Conservation (phyloP, 2,113 vertebrate genomes). For the Crotophaga sulcirostris region DNA sequence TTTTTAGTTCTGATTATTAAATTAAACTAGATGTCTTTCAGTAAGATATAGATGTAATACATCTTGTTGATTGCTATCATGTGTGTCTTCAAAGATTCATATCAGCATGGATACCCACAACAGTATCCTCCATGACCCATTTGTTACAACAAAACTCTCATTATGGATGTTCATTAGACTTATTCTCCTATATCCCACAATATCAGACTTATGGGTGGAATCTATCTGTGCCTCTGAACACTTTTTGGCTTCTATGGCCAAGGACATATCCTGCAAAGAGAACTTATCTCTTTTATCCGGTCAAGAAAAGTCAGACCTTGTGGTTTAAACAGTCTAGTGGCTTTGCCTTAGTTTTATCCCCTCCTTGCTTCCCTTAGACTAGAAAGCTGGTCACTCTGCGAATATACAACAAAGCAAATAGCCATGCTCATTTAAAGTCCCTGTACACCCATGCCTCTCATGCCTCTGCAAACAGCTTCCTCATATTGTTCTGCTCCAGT, state of each 20-base stretch:
- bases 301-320: background rate
- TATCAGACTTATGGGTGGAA: background rate
- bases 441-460: background rate
- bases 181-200: background rate
- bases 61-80: background rate
- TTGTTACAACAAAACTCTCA: background rate
- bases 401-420: background rate
- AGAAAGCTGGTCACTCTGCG: background rate
- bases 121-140: background rate
- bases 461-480: background rate
- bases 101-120: background rate
- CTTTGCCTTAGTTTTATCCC: background rate
- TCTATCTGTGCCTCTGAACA: background rate
- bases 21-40: background rate
- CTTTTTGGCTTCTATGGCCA: background rate
- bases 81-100: background rate
- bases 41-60: background rate
- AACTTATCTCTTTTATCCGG: background rate
- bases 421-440: background rate
- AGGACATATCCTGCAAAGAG: background rate
- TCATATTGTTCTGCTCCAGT: background rate
- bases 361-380: background rate
- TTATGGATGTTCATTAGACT: background rate
- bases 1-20: background rate
- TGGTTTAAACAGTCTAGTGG: background rate